Evolutionary conservation across 1,140 invertebrate species (phyloP).

Genomic region (Ostrea denselamellosa): DNA sequence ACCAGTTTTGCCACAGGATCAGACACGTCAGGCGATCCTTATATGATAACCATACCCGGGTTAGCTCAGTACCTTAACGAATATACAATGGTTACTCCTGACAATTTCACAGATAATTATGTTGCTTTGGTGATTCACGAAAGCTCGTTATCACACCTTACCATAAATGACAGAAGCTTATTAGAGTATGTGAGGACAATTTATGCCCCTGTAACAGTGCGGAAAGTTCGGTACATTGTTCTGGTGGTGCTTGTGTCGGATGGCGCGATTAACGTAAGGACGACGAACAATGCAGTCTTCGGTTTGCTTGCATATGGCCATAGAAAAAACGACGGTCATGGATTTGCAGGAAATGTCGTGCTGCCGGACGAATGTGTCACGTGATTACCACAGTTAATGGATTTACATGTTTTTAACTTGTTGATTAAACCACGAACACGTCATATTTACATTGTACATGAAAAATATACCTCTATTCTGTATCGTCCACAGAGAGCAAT

Average conservation of each 20-base stretch:
- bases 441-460: too few relatives aligned
- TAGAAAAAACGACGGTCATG: background rate
- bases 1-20: background rate
- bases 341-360: background rate
- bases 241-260: background rate
- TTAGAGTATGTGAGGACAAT: background rate
- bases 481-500: too few relatives aligned
- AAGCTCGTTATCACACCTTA: too few relatives aligned
- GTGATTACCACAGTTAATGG: too few relatives aligned
- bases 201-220: background rate
- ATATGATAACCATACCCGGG: background rate
- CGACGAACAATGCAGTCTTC: background rate
- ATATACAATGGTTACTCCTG: background rate
- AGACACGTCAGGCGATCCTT: background rate
- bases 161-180: too few relatives aligned
- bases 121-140: background rate
- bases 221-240: background rate
- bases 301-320: background rate
- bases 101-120: background rate
- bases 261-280: background rate
- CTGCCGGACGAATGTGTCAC: background rate
- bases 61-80: background rate
- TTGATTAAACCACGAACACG: too few relatives aligned
- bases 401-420: too few relatives aligned
- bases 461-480: too few relatives aligned